phyloP scores from a whole-genome alignment of 1,140 invertebrate species.

The Batillaria attramentaria region DNA sequence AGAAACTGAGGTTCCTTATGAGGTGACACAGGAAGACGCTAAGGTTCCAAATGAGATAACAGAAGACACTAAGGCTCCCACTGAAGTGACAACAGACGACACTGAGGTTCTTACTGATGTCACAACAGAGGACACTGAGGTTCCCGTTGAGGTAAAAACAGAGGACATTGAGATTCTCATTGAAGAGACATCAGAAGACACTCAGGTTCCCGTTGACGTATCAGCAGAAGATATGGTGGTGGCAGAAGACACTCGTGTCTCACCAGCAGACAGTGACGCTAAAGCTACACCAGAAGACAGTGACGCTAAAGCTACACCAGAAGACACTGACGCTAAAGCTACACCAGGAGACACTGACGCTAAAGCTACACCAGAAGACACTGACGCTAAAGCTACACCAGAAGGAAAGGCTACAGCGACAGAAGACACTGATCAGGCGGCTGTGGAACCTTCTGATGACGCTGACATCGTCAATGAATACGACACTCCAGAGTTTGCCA shows the following conservation, averaged over 20 bases:
- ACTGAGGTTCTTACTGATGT: too few relatives aligned
- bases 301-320: too few relatives aligned
- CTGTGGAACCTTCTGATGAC: neutral
- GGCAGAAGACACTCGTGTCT: neutral
- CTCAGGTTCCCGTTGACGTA: neutral
- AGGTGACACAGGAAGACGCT: too few relatives aligned
- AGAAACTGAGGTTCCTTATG: too few relatives aligned
- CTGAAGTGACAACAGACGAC: neutral
- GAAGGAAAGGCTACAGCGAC: neutral
- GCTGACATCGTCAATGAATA: neutral
- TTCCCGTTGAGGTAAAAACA: neutral
- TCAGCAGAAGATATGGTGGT: neutral
- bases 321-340: too few relatives aligned
- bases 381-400: neutral
- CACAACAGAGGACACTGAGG: neutral
- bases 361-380: neutral
- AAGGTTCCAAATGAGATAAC: too few relatives aligned
- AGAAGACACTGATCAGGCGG: neutral
- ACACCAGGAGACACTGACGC: neutral
- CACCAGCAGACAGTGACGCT: neutral
- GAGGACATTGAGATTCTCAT: neutral
- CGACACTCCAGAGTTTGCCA: slow-evolving; percentile 20
- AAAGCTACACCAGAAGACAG: neutral
- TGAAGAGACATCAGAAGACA: neutral
- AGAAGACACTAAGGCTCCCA: neutral